Conservation (phyloP, 2,888 invertebrate species). For the Osedax fenrisi region DNA sequence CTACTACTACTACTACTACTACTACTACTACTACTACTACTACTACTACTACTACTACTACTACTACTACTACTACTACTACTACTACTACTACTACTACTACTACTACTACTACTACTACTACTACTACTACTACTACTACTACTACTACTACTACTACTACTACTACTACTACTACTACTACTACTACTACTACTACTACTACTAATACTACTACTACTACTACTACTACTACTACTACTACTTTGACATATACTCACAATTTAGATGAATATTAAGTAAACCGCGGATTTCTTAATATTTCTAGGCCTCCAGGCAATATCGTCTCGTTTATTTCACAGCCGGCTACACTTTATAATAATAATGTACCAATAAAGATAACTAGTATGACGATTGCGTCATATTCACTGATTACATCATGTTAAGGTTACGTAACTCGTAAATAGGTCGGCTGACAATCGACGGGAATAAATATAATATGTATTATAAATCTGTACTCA, state of each 20-base stretch:
- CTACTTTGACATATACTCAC: neutral
- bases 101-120: constrained; percentile 16
- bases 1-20: constrained; percentile 16
- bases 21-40: constrained; percentile 16
- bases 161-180: constrained; percentile 16
- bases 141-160: constrained; percentile 14
- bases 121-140: constrained; percentile 16
- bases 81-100: constrained; percentile 16
- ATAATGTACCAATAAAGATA: too few relatives aligned
- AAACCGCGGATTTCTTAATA: too few relatives aligned
- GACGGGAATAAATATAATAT: too few relatives aligned
- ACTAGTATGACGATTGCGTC: too few relatives aligned
- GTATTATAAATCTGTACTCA: too few relatives aligned
- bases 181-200: constrained; percentile 13
- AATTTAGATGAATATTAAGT: too few relatives aligned
- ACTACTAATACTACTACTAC: neutral
- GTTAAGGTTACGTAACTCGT: too few relatives aligned
- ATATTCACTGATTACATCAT: too few relatives aligned
- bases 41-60: constrained; percentile 16
- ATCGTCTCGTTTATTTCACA: too few relatives aligned
- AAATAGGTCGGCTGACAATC: too few relatives aligned
- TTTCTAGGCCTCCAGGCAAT: too few relatives aligned
- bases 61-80: constrained; percentile 16
- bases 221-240: neutral
- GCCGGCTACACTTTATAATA: too few relatives aligned